Base-by-base conservation (phyloP, 2,888 invertebrate species). In the Ctena decussata region DNA sequence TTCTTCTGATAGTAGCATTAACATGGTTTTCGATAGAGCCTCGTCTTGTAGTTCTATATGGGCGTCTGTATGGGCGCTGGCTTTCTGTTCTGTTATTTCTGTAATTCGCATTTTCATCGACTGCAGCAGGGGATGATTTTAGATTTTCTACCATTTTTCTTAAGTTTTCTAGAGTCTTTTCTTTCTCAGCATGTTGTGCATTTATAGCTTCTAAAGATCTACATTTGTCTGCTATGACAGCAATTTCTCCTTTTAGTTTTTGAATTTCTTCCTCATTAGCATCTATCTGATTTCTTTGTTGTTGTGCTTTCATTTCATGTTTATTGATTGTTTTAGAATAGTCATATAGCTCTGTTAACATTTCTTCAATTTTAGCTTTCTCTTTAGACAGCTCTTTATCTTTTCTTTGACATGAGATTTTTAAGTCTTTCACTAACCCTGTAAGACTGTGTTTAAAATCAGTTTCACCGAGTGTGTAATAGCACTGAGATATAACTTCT, bases 321-420 rank as follows among this genome's bases (percentile, higher is more conserved):
- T 86, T 87, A 35, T 90, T 86, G 24, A 93, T 92, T 41, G 90
- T 81, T 44, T 92, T 92, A 37, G 91, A 90, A 80, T 91, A 93
- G 35, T 91, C 91, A 78, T 91, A 90, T 3, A 91, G 72, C 46
- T 91, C 90, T 74, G 65, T 83, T 24, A 89, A 35, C 89, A 90
- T 90, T 77, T 89, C 90, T 49, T 90, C 90, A 57, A 86, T 85
- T 49, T 88, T 91, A 11, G 77, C 78, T 74, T 86, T 91, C 65
- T 91, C 91, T 37, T 79, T 77, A 30, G 71, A 74, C 2, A 72
- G 12, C 88, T 88, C 69, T 77, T 87, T 69, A 86, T 90, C 60
- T 76, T 77, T 72, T 87, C 84, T 65, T 35, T 65, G 30, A 65
- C 35, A 5, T 35, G 65, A 65, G 35, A 65, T 65, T 18, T 65